These are phyloP conservation scores for Etheostoma perlongum DNA, from an alignment of 2,797 vertebrate genomes.

Conservation along the genomic window DNA sequence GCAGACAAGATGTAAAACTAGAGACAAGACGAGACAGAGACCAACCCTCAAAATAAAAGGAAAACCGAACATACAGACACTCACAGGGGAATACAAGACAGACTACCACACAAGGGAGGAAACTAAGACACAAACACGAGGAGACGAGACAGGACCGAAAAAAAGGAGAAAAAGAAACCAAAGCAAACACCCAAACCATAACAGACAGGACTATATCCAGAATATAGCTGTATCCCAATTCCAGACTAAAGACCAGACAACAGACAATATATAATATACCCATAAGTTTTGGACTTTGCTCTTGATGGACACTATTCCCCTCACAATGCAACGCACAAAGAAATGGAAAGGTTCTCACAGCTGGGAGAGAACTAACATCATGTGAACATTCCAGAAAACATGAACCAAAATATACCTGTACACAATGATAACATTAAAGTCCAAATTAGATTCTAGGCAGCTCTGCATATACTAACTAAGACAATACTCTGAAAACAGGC, in stretches of 20 bases:
- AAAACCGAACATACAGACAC: too few relatives aligned
- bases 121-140: too few relatives aligned
- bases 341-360: background rate
- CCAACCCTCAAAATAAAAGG: too few relatives aligned
- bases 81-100: too few relatives aligned
- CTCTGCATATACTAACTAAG: background rate
- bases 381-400: background rate
- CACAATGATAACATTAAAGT: background rate
- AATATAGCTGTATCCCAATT: background rate
- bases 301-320: background rate
- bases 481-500: background rate
- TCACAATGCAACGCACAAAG: background rate
- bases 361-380: background rate
- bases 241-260: background rate
- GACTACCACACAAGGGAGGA: too few relatives aligned
- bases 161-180: too few relatives aligned
- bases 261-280: too few relatives aligned
- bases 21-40: too few relatives aligned
- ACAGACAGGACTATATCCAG: background rate
- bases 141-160: too few relatives aligned
- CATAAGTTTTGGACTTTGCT: background rate
- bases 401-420: background rate
- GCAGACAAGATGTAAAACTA: too few relatives aligned
- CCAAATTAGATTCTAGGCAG: background rate
- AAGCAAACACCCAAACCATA: too few relatives aligned